These are phyloP conservation scores for Battus philenor DNA, from an alignment of 1,140 invertebrate species.

Conservation along the genomic window DNA sequence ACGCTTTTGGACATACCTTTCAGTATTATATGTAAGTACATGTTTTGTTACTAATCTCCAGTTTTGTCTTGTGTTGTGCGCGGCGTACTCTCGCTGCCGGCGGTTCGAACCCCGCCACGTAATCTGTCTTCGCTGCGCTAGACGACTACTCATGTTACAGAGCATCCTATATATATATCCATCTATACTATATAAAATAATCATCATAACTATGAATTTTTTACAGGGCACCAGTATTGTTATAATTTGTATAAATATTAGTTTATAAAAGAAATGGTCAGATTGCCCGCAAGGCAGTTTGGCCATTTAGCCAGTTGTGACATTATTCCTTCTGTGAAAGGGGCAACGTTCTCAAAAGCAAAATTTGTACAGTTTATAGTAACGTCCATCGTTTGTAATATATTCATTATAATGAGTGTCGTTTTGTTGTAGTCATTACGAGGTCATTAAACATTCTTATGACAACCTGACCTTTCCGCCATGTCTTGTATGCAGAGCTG, in stretches of 20 bases:
- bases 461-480: slow-evolving; percentile 77
- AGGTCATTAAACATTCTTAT: slow-evolving; percentile 75
- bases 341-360: slow-evolving; percentile 74
- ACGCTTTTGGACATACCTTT: slow-evolving; percentile 75
- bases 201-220: slow-evolving; percentile 74
- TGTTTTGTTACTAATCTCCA: slow-evolving; percentile 77
- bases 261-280: slow-evolving; percentile 66
- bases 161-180: slow-evolving; percentile 27
- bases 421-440: slow-evolving; percentile 74
- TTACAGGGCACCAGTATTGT: slow-evolving; percentile 73
- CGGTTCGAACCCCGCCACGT: slow-evolving; percentile 43
- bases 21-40: slow-evolving; percentile 75
- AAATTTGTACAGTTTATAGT: slow-evolving; percentile 71
- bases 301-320: slow-evolving; percentile 76
- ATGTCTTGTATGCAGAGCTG: slow-evolving; percentile 77
- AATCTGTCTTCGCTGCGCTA: slow-evolving; percentile 33
- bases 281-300: slow-evolving; percentile 68
- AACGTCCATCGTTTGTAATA: slow-evolving; percentile 76
- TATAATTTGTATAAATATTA: slow-evolving; percentile 62
- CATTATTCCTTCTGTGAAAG: slow-evolving; percentile 77
- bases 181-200: slow-evolving; percentile 35
- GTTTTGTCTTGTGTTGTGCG: slow-evolving; percentile 64
- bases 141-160: slow-evolving; percentile 71
- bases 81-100: slow-evolving; percentile 34
- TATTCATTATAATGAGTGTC: slow-evolving; percentile 77